Percentiles rank a stretch among this genome's conserved stretches.
Conservation (phyloP, 1,140 invertebrate species). For the Penaeus vannamei region DNA sequence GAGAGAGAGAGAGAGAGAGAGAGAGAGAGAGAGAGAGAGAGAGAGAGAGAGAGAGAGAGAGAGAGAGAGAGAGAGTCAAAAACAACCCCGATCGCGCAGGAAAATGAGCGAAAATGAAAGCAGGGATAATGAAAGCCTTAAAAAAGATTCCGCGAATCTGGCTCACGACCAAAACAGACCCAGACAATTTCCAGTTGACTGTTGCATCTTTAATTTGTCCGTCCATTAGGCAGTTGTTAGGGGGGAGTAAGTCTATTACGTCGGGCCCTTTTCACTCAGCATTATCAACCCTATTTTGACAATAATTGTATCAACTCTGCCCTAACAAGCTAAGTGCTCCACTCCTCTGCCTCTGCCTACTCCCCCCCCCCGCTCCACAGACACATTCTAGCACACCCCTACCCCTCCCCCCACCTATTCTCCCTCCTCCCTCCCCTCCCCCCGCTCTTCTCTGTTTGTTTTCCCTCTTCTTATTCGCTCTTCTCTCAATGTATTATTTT, state of each 20-base stretch:
- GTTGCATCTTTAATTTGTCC: slow-evolving; percentile 60
- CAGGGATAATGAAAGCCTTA: neutral
- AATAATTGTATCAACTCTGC: slow-evolving; percentile 65
- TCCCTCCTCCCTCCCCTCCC: neutral
- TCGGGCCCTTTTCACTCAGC: slow-evolving; percentile 56
- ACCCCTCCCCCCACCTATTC: no score
- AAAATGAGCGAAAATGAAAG: neutral
- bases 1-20: no score
- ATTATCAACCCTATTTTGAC: slow-evolving; percentile 65
- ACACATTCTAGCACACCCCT: no score
- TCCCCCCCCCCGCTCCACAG: neutral
- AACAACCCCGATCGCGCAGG: neutral
- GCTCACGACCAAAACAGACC: no score
- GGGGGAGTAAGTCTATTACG: slow-evolving; percentile 58
- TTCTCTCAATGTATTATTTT: neutral
- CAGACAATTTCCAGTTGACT: slow-evolving; percentile 46
- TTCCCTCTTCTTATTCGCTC: neutral
- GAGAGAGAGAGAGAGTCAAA: slow-evolving; percentile 10
- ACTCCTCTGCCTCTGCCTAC: slow-evolving; percentile 48
- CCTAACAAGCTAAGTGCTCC: slow-evolving; percentile 64
- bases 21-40: no score
- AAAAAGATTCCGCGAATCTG: neutral
- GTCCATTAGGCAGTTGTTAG: slow-evolving; percentile 62
- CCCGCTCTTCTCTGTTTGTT: neutral
- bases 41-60: slow-evolving; percentile 6